phyloP scores from a whole-genome alignment of 1,140 invertebrate genomes.

The Meloidogyne exigua region DNA sequence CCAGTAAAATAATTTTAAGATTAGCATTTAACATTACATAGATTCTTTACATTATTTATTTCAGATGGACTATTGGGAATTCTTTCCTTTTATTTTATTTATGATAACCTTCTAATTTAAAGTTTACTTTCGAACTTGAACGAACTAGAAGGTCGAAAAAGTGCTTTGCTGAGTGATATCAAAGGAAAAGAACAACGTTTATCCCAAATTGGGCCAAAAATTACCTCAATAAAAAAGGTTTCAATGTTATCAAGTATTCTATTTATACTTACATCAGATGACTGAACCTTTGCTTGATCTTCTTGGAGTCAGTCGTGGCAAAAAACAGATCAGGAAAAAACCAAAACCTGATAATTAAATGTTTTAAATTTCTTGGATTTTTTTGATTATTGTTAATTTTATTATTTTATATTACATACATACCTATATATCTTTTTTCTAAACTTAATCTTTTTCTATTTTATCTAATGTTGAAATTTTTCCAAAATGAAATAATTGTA shows the following conservation, averaged over 20 bases:
- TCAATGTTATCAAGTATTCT: neutral
- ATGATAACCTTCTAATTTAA: neutral
- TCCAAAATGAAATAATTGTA: neutral
- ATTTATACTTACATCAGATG: neutral
- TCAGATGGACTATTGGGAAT: too few species aligned
- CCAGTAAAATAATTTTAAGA: neutral
- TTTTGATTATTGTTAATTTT: neutral
- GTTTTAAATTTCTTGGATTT: neutral
- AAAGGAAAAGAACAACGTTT: slow-evolving; percentile 37
- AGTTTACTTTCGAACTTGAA: slow-evolving; percentile 36
- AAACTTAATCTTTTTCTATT: neutral
- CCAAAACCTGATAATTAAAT: neutral
- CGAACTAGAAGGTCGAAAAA: slow-evolving; percentile 42
- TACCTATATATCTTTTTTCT: neutral
- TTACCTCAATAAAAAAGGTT: slow-evolving; percentile 29
- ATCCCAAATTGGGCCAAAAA: slow-evolving; percentile 26
- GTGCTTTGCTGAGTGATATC: slow-evolving; percentile 37
- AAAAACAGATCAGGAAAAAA: slow-evolving; percentile 2
- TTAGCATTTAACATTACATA: neutral
- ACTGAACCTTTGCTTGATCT: slow-evolving; percentile 25
- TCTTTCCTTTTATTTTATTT: neutral
- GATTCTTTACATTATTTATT: too few species aligned
- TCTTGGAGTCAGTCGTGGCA: slow-evolving; percentile 14
- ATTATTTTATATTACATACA: neutral
- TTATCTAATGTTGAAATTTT: neutral